A percentile compares a stretch with the other conserved stretches of the same genome.
phyloP scores from a whole-genome alignment of 2,888 invertebrate species.

The Leucozona laternaria region DNA sequence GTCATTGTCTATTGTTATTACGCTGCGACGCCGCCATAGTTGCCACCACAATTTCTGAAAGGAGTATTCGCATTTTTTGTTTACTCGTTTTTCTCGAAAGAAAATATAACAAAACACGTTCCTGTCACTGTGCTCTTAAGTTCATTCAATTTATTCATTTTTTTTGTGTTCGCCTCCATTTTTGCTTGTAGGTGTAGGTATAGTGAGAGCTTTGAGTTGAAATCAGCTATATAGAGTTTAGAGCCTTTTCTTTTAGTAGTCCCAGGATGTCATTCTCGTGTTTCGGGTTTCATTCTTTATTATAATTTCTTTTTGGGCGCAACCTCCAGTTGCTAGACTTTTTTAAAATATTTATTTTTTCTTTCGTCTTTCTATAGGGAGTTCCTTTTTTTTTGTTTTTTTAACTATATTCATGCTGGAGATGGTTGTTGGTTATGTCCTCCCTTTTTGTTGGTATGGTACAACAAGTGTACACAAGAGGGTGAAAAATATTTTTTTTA shows the following conservation, averaged over 20 bases:
- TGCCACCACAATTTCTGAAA: constrained; percentile 5
- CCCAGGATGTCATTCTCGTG: constrained; percentile 51
- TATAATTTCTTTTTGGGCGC: background rate
- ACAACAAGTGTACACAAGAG: constrained; percentile 39
- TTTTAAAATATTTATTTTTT: constrained; percentile 13
- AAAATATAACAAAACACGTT: constrained; percentile 52
- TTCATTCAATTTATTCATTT: constrained; percentile 69
- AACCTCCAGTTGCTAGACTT: constrained; percentile 7
- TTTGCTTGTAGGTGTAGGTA: background rate
- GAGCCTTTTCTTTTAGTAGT: constrained; percentile 46
- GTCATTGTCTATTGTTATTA: constrained; percentile 38
- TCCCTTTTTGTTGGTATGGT: background rate
- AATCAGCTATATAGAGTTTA: constrained; percentile 13
- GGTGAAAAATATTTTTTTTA: constrained; percentile 14
- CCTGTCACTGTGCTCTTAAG: constrained; percentile 51
- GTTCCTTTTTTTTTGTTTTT: background rate
- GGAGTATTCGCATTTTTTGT: background rate
- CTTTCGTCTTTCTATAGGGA: background rate
- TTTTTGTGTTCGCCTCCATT: constrained; percentile 10
- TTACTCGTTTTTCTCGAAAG: background rate
- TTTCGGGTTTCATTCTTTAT: constrained; percentile 18
- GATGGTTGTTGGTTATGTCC: constrained; percentile 19
- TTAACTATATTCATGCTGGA: constrained; percentile 27
- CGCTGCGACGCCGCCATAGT: background rate
- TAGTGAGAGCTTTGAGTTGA: constrained; percentile 19